A percentile compares a stretch with the other conserved stretches of the same genome.
These are phyloP conservation scores for Bruchidius siliquastri DNA, from an alignment of 2,888 invertebrate genomes.

Conservation along the genomic window DNA sequence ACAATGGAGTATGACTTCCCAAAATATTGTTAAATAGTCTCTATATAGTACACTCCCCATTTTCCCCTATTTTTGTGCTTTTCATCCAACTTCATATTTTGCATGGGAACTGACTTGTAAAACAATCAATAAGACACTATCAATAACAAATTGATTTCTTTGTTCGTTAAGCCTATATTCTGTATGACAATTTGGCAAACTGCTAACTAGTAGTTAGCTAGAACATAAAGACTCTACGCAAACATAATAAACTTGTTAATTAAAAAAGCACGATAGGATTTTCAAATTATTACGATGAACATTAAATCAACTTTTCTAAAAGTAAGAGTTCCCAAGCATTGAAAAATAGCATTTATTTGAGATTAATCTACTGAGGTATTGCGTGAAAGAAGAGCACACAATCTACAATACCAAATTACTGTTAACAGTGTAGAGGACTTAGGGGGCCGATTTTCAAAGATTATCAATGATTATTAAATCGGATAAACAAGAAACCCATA, in stretches of 20 bases:
- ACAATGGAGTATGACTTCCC: neutral
- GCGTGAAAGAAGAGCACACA: conserved; percentile 8
- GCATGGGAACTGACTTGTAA: neutral
- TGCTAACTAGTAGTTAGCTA: too few relatives aligned
- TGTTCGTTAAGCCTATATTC: too few relatives aligned
- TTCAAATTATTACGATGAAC: too few relatives aligned
- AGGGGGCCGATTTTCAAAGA: neutral
- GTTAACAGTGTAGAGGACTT: neutral
- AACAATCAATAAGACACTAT: neutral
- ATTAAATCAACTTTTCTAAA: neutral
- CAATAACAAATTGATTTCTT: too few relatives aligned
- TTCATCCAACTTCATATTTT: neutral
- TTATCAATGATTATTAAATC: neutral
- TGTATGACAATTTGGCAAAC: too few relatives aligned
- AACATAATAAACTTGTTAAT: too few relatives aligned
- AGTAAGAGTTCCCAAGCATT: conserved; percentile 7
- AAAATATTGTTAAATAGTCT: neutral
- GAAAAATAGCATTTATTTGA: neutral
- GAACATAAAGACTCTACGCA: too few relatives aligned
- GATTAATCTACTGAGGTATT: conserved; percentile 19
- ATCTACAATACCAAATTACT: neutral
- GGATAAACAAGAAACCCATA: too few relatives aligned
- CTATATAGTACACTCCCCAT: neutral
- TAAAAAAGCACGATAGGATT: too few relatives aligned
- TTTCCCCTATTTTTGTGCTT: neutral